These are phyloP conservation scores for Habropoda laboriosa DNA, from an alignment of 1,140 invertebrate genomes.

Conservation along the genomic window DNA sequence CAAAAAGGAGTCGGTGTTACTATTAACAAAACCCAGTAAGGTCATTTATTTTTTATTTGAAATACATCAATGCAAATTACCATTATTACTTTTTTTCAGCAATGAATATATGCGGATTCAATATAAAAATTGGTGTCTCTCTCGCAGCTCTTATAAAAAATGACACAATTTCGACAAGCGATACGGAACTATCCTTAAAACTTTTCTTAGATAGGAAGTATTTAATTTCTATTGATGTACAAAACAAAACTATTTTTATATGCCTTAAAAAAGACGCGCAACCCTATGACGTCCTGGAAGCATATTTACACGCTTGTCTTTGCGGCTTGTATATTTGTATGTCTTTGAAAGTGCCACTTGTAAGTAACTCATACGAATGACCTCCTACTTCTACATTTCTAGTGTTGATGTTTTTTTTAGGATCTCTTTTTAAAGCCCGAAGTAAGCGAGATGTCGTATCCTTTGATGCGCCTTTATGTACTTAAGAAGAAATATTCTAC, in stretches of 20 bases:
- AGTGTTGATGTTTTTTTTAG: slow-evolving; percentile 17
- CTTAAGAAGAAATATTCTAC: slow-evolving; percentile 66
- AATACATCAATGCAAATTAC: slow-evolving; percentile 55
- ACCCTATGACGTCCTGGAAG: slow-evolving; percentile 79
- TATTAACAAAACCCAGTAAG: slow-evolving; percentile 80
- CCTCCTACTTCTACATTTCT: neutral
- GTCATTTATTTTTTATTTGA: slow-evolving; percentile 48
- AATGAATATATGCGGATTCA: slow-evolving; percentile 80
- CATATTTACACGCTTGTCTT: slow-evolving; percentile 82
- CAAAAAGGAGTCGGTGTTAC: slow-evolving; percentile 83
- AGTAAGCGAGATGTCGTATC: slow-evolving; percentile 55
- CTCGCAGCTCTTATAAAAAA: slow-evolving; percentile 80
- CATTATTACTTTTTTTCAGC: slow-evolving; percentile 75
- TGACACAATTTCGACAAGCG: slow-evolving; percentile 67
- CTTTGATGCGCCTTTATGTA: slow-evolving; percentile 56
- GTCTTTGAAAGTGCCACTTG: slow-evolving; percentile 44
- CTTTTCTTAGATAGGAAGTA: slow-evolving; percentile 79
- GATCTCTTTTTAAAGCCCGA: slow-evolving; percentile 45
- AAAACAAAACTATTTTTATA: slow-evolving; percentile 79
- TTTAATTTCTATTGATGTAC: slow-evolving; percentile 79
- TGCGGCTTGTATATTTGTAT: slow-evolving; percentile 73
- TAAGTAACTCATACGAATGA: slow-evolving; percentile 38
- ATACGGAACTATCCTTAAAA: slow-evolving; percentile 72
- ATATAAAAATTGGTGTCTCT: slow-evolving; percentile 82
- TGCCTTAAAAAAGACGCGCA: slow-evolving; percentile 77